A percentile compares a stretch with the other conserved stretches of the same genome.
Conservation (phyloP, 2,113 vertebrate genomes). For the Microcebus tavaratra region DNA sequence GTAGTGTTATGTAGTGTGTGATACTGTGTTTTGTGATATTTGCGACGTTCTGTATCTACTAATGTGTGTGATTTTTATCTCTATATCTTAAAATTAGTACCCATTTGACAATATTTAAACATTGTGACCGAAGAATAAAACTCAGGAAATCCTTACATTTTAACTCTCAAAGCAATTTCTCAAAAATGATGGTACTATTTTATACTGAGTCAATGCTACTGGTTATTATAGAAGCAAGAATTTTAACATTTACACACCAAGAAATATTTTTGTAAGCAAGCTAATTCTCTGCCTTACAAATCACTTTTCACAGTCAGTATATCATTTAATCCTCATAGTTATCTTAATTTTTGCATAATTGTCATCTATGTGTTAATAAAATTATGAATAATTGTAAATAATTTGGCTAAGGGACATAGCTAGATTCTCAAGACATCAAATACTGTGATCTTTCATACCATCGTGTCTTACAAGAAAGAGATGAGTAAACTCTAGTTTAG, state of each 20-base stretch:
- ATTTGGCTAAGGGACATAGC: background rate
- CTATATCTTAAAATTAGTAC: background rate
- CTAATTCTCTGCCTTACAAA: background rate
- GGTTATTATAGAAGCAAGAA: background rate
- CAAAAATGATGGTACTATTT: background rate
- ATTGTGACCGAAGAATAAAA: background rate
- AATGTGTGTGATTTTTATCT: background rate
- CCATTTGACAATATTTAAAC: background rate
- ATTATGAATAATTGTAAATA: background rate
- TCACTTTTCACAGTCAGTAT: background rate
- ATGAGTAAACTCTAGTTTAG: background rate
- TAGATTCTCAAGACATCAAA: background rate
- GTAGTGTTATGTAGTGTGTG: background rate
- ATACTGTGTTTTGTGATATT: background rate
- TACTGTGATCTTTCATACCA: background rate
- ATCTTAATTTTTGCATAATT: background rate
- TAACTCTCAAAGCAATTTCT: background rate
- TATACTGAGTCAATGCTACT: background rate
- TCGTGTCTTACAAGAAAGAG: background rate
- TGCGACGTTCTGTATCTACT: background rate
- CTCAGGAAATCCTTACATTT: background rate
- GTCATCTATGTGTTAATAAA: background rate
- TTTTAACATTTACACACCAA: background rate
- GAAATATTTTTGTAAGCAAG: background rate
- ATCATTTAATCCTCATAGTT: background rate